Conservation (phyloP, 2,113 vertebrate species). For the Xiphorhynchus elegans region DNA sequence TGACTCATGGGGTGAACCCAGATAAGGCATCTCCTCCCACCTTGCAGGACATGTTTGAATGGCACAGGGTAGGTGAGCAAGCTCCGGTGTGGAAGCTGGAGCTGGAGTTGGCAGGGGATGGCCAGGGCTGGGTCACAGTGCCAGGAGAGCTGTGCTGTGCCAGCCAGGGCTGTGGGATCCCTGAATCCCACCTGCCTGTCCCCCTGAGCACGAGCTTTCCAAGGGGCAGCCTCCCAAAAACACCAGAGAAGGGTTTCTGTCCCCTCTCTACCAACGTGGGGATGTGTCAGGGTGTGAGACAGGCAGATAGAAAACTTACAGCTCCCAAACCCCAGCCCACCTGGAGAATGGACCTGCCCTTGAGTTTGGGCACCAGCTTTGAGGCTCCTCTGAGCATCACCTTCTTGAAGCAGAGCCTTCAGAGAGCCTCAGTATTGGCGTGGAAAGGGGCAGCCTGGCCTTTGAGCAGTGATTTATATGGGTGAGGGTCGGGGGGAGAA, state of each 20-base stretch:
- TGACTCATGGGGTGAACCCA: not conserved
- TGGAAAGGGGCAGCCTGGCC: not conserved
- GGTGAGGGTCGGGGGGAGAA: rapidly evolving
- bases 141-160: not conserved
- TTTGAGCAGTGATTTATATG: not conserved
- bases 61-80: not conserved
- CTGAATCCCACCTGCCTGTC: not conserved
- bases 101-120: not conserved
- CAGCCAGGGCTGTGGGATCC: not conserved
- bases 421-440: rapidly evolving
- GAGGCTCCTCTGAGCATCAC: not conserved
- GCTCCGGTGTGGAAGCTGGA: not conserved
- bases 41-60: not conserved
- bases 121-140: rapidly evolving
- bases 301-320: not conserved
- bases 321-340: not conserved
- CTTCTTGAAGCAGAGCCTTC: rapidly evolving
- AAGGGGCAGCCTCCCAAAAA: not conserved
- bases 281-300: rapidly evolving
- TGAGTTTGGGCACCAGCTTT: rapidly evolving
- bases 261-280: rapidly evolving
- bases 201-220: not conserved
- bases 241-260: not conserved
- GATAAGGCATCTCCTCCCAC: not conserved
- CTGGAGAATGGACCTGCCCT: not conserved